phyloP scores from a whole-genome alignment of 2,797 vertebrate species.

The Peromyscus melanophrys region DNA sequence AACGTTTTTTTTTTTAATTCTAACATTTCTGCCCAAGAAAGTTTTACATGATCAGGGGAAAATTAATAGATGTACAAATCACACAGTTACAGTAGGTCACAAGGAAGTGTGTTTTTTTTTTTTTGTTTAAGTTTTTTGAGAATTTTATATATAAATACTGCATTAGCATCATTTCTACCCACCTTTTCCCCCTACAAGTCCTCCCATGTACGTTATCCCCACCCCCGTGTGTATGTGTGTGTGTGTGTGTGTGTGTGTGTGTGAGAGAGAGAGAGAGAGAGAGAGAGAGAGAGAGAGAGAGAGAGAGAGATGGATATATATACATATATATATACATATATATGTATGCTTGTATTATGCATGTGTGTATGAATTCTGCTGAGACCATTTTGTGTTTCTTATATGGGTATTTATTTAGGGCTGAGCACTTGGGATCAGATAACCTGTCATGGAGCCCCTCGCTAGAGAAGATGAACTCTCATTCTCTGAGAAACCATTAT shows the following conservation, averaged over 20 bases:
- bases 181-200: background rate
- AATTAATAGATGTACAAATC: background rate
- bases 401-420: background rate
- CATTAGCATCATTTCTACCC: background rate
- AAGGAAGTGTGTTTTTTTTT: background rate
- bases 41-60: background rate
- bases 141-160: background rate
- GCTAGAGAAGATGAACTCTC: background rate
- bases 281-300: too few relatives aligned
- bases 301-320: too few relatives aligned
- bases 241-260: too few relatives aligned
- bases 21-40: background rate
- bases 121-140: background rate
- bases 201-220: background rate
- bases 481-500: background rate
- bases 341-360: background rate
- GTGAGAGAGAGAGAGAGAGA: too few relatives aligned
- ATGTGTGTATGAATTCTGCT: background rate
- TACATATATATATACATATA: background rate
- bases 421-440: background rate
- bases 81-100: background rate
- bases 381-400: background rate
- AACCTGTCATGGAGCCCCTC: background rate
- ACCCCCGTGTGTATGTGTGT: too few relatives aligned
- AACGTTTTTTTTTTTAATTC: background rate